Evolutionary conservation across 2,113 vertebrate species (phyloP).

Genomic region (Cyprinodon brontotheroides): DNA sequence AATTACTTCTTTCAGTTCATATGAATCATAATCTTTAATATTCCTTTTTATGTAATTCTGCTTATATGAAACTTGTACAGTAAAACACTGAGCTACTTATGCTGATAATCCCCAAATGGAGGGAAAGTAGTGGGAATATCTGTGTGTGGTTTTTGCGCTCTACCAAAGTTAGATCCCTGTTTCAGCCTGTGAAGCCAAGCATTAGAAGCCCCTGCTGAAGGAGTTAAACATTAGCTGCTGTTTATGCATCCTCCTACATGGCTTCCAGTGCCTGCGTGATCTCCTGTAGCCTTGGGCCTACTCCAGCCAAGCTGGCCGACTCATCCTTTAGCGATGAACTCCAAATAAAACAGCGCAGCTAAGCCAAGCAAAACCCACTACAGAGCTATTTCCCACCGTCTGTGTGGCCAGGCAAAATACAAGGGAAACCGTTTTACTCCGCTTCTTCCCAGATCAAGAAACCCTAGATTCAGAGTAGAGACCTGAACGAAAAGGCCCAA

Average conservation of each 20-base stretch:
- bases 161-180: constrained; percentile 7
- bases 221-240: constrained; percentile 65
- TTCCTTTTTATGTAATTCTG: no score
- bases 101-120: no score
- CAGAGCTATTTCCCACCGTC: constrained; percentile 83
- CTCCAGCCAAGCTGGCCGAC: constrained; percentile 70
- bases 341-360: constrained; percentile 84
- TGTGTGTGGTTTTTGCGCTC: not conserved
- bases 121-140: no score
- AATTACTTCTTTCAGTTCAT: no score
- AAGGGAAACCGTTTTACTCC: constrained; percentile 72
- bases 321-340: constrained; percentile 82
- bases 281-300: constrained; percentile 61
- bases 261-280: constrained; percentile 71
- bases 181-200: constrained; percentile 19
- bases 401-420: constrained; percentile 83
- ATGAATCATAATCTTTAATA: no score
- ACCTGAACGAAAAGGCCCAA: constrained; percentile 72
- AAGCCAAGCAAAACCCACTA: constrained; percentile 79
- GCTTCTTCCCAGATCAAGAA: constrained; percentile 62
- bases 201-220: constrained; percentile 36
- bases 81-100: no score
- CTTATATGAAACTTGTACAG: no score
- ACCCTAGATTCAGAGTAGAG: constrained; percentile 63
- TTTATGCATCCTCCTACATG: constrained; percentile 73